Base-by-base conservation (phyloP, 2,113 vertebrate species). In the Boulengeromyrus knoepffleri region DNA sequence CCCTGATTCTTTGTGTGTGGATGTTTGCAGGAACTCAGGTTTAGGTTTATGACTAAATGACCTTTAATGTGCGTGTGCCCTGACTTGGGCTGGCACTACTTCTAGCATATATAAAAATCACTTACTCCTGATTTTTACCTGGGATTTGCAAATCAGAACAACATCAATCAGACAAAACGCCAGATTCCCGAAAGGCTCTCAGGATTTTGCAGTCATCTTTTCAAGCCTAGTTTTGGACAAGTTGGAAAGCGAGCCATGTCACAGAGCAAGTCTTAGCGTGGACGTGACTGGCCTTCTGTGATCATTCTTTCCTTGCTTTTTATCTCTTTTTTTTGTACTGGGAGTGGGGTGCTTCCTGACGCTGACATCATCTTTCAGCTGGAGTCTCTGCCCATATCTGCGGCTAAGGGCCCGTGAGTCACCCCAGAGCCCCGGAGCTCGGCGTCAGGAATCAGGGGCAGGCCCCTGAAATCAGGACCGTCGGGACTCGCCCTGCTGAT, bases 221-320 rank as follows among this genome's bases (percentile, higher is more conserved):
- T 87, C 49, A 9, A 19, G 5, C 17, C 36, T 24, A 13, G 84
- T 3, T 9, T 49, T 27, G 2, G 10, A 53, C n/a, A 1, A 87
- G 85, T 50, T 52, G n/a, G 45, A 36, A 31, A 52, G 5, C 53
- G 24, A 6, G 3, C 3, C n/a, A 3, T 27, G 8, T 50, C n/a
- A 84, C 8, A 42, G 42, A 85, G 21, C 3, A 24, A 27, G 24
- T n/a, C 13, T 39, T 13, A 87, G 24, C 0, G n/a, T 46, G 49
- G 47, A 53, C 2, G 1, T 52, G 49, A 87, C 24, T 13, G n/a
- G 17, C 19, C 6, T 1, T n/a, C 36, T 85, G 24, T 47, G 84
- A 50, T 49, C n/a, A 86, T 86, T 31, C 12, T 27, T 36, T n/a
- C 70, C 89, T 92, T 87, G 84, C 27, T 91, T 89, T 85, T 45